Evolutionary conservation across 1,140 invertebrate genomes (phyloP), one percentile per base, ranked within the genome.

Genomic region (Bilobella aurantiaca): DNA sequence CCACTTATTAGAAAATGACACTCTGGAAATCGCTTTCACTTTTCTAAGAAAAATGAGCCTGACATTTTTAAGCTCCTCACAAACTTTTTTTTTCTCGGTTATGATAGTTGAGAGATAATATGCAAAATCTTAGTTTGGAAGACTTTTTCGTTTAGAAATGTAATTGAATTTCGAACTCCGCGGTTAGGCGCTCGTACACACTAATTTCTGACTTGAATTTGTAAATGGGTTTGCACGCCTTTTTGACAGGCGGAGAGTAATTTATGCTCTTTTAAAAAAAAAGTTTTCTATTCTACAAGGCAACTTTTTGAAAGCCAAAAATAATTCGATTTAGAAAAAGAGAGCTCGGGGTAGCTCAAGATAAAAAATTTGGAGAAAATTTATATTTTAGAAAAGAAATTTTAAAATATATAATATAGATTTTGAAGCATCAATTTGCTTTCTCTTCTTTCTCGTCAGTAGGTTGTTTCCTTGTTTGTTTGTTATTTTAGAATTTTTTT

Each of bases 201-300:
- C 49, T 53, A 53, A 53, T 53, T 53, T 53, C 49, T 53, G 49
- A 53, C 49, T 53, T 14, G 49, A 53, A 53, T 53, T 53, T 53
- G 49, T 53, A 53, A 53, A 53, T 53, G 25, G 49, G 49, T 12
- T 53, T 23, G 8, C 49, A 53, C 49, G 21, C 8, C 3, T 16
- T 23, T 53, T 23, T 53, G 12, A 53, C 49, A 53, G 23, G 49
- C 5, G 21, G 25, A 16, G 49, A 8, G 5, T 53, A 16, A 53
- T 12, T 18, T 53, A 53, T 23, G 14, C 25, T 53, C 23, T 23
- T 23, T 53, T 42, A n/a, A n/a, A n/a, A n/a, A n/a, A n/a, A n/a
- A n/a, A n/a, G n/a, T n/a, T n/a, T n/a, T n/a, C n/a, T n/a, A n/a
- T n/a, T n/a, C n/a, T n/a, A n/a, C n/a, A n/a, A n/a, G n/a, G n/a